Evolutionary conservation across 2,113 vertebrate species (phyloP), one percentile per base, ranked within the genome.

Genomic region (Camelus dromedarius): DNA sequence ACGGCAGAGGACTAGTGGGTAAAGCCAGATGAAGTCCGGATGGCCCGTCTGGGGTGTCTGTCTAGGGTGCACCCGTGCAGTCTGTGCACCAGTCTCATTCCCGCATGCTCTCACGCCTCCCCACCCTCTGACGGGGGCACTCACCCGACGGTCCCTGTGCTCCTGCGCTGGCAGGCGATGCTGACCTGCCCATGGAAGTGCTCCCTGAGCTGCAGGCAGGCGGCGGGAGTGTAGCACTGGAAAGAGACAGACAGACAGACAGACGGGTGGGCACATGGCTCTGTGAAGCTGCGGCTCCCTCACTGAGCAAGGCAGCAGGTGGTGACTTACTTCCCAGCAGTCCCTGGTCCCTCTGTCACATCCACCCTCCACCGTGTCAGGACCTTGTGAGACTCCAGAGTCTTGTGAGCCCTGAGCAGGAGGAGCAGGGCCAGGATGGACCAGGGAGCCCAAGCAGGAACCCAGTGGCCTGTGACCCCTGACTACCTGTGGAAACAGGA

Each of bases 141-240:
- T 99, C 80, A 99, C 99, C 98, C 99, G 42, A 97, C 95, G 22
- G 98, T 98, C 48, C 98, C 98, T 0, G 93, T 70, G 8, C 97
- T 97, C 94, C 98, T 97, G 87, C 98, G 98, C 92, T 98, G 99
- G 97, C 99, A 99, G 73, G 98, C 98, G 1, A 69, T 84, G 67
- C 96, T 98, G 86, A 99, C 98, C 96, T 98, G 97, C 5, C 73
- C 2, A 2, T 99, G 98, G 98, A 99, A 99, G 92, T 99, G 98
- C 8, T 98, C 98, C 96, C 99, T 99, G 77, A 99, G 97, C 96
- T 99, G 99, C 60, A 99, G 97, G 89, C 99, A 99, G 87, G 99
- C 99, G 28, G 98, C 98, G 0, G 99, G 98, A 0, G 98, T 99
- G 97, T 99, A 99, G 97, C 98, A 99, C 99, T 99, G 98, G 81